phyloP scores from a whole-genome alignment of 2,797 vertebrate genomes.

The Perodicticus potto region DNA sequence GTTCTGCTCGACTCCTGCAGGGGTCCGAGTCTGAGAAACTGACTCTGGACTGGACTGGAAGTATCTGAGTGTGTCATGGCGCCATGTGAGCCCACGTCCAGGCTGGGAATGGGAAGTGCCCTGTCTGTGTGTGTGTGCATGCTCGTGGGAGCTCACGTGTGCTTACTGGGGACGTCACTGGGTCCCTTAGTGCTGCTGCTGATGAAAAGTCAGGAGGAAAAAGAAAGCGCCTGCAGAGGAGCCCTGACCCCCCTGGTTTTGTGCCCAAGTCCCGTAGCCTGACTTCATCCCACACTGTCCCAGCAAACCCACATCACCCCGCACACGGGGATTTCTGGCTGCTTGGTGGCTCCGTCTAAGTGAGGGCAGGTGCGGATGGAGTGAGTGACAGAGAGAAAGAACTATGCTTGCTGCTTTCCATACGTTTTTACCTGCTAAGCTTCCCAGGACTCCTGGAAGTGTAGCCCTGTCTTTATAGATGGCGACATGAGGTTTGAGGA shows the following conservation, averaged over 20 bases:
- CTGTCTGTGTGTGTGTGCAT: background rate
- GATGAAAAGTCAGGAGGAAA: background rate
- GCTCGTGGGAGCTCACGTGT: rapidly evolving
- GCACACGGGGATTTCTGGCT: background rate
- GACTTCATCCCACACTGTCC: background rate
- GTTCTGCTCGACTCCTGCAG: background rate
- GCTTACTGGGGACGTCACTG: background rate
- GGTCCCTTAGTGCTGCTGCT: background rate
- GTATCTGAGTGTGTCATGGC: background rate
- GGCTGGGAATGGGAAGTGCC: background rate
- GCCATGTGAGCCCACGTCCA: background rate
- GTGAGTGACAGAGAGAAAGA: too few relatives aligned
- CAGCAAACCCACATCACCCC: rapidly evolving
- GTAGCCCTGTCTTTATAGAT: background rate
- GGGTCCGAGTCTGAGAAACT: background rate
- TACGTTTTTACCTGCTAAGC: background rate
- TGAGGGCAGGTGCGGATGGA: background rate
- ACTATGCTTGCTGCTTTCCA: background rate
- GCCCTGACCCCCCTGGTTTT: background rate
- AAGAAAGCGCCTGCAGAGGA: background rate
- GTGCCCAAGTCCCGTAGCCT: background rate
- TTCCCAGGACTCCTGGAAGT: background rate
- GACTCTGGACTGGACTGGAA: background rate
- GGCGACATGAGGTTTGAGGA: background rate
- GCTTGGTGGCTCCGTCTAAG: rapidly evolving